Percentiles rank a stretch among this genome's conserved stretches.
phyloP scores from a whole-genome alignment of 2,888 invertebrate genomes.

The Rhogogaster chlorosoma region DNA sequence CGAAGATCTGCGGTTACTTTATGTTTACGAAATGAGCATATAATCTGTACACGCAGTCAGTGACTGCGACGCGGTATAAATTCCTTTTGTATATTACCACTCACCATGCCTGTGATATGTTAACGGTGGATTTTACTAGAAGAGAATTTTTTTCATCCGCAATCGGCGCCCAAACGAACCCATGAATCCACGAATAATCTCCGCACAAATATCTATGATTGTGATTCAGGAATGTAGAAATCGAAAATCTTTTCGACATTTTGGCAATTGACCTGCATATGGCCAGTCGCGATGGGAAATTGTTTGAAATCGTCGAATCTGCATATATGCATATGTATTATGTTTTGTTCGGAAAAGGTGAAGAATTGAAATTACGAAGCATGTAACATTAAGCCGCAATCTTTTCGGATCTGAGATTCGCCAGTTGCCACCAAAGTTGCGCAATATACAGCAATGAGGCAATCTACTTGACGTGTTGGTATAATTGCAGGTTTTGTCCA shows the following conservation, averaged over 20 bases:
- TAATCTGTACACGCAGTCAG: background rate
- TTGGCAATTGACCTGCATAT: background rate
- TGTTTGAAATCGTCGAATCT: background rate
- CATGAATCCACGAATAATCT: background rate
- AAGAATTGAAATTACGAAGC: constrained; percentile 1
- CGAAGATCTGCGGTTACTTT: constrained; percentile 41
- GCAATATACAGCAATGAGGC: constrained; percentile 8
- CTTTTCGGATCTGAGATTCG: constrained; percentile 8
- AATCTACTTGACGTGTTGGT: constrained; percentile 30
- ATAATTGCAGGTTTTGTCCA: constrained; percentile 28
- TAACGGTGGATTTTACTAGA: background rate
- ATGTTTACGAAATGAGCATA: constrained; percentile 21
- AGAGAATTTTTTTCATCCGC: background rate
- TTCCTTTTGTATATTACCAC: background rate
- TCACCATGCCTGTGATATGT: background rate
- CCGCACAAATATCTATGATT: background rate
- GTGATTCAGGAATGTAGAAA: background rate
- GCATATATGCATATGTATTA: background rate
- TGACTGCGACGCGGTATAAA: background rate
- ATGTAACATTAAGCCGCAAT: background rate
- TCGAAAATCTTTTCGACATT: background rate
- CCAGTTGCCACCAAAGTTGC: constrained; percentile 7
- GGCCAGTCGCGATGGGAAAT: too few species aligned
- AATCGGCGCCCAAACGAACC: background rate
- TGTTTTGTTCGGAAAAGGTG: background rate